Base-by-base conservation (phyloP, 2,888 invertebrate species). In the Zaprionus bogoriensis region DNA sequence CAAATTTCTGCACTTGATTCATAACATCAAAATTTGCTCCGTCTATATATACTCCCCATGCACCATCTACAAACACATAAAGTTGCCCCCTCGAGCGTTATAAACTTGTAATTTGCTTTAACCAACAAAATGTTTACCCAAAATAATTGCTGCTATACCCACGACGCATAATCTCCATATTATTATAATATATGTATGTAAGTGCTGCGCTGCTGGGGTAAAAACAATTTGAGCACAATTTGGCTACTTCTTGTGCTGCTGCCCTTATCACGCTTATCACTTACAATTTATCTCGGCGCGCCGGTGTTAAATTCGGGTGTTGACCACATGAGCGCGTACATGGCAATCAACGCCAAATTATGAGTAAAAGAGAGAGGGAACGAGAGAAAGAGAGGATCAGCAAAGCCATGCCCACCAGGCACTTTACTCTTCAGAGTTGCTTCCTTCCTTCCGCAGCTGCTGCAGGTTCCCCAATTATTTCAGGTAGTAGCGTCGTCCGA, bases 291-390 rank as follows among this genome's bases (percentile, higher is more conserved):
- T 81, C 52, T 12, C 1, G 3, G 9, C 12, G 20, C 12, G n/a
- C 14, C 77, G 82, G 87, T 83, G 82, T 83, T 87, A 83, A 85
- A 61, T 85, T 83, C 66, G 77, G 83, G 83, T 87, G 83, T 87
- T 86, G 86, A 80, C 86, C 87, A 82, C 74, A 82, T 77, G 85
- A 72, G 48, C 87, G 85, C 83, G 80, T 76, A 87, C 86, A 87
- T 87, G 87, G 67, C 59, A 82, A 87, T 82, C 86, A 87, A 82
- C 86, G 87, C 87, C 87, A 87, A 82, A 85, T 87, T 85, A 78
- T 78, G 25, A 25, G 25, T 2, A 3, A 36, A 39, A 54, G 38
- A 20, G 9, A 3, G n/a, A 14, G 27, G 5, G n/a, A 19, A 3
- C 9, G 7, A 27, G n/a, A 19, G 48, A 14, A 9, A 20, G 12